These are phyloP conservation scores for Sander vitreus DNA, from an alignment of 2,113 vertebrate species.

Conservation along the genomic window DNA sequence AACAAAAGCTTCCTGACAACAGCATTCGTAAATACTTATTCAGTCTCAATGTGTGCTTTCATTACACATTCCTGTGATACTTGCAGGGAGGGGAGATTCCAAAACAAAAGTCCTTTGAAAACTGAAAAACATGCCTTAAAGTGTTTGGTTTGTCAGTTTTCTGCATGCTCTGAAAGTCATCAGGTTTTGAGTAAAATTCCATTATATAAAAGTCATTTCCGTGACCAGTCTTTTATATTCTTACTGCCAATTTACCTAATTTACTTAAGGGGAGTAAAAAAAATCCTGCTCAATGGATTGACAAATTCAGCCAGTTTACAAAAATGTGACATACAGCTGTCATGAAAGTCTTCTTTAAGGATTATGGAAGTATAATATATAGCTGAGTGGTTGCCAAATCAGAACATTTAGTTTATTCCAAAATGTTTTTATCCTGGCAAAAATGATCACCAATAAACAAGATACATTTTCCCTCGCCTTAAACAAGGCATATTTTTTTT, in stretches of 20 bases:
- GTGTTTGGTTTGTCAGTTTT: constrained; percentile 40
- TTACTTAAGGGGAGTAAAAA: constrained; percentile 11
- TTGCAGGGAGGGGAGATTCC: constrained; percentile 68
- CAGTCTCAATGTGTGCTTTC: constrained; percentile 70
- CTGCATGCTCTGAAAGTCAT: constrained; percentile 19
- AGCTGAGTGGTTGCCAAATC: constrained; percentile 20
- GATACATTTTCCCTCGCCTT: constrained; percentile 15
- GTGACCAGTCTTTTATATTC: constrained; percentile 3
- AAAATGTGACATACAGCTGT: constrained; percentile 5
- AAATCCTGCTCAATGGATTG: constrained; percentile 3
- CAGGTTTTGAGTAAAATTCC: not conserved
- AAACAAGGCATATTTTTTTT: constrained; percentile 41
- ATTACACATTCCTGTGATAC: constrained; percentile 75
- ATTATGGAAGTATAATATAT: constrained; percentile 10
- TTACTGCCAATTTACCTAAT: constrained; percentile 12
- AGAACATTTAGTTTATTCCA: constrained; percentile 5
- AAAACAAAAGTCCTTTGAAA: constrained; percentile 69
- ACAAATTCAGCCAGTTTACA: constrained; percentile 26
- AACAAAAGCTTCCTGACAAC: constrained; percentile 71
- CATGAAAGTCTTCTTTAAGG: constrained; percentile 8
- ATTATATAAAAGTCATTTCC: constrained; percentile 24
- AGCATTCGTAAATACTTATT: constrained; percentile 69
- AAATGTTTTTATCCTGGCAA: constrained; percentile 25
- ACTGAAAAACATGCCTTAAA: constrained; percentile 52
- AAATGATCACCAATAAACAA: constrained; percentile 40